phyloP scores from a whole-genome alignment of 2,888 invertebrate species.

The Lasioglossum marginatum region DNA sequence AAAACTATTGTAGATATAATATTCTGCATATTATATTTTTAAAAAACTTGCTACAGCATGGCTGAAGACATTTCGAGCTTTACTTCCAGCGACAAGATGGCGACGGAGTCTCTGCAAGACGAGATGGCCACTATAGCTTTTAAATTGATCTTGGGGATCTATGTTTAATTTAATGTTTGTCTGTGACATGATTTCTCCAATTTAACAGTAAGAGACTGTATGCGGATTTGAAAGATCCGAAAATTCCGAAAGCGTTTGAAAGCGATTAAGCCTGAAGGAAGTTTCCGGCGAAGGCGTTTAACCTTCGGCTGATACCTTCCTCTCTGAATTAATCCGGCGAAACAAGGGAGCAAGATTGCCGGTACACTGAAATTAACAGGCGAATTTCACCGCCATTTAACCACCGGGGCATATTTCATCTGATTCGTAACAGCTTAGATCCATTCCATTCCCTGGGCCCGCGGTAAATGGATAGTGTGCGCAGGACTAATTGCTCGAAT shows the following conservation, averaged over 20 bases:
- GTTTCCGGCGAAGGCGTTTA: neutral
- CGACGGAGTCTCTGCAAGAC: neutral
- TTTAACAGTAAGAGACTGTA: neutral
- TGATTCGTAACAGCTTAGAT: neutral
- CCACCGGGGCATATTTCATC: slow-evolving; percentile 2
- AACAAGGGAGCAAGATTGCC: slow-evolving; percentile 4
- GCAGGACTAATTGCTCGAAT: slow-evolving; percentile 6
- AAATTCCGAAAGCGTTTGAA: neutral
- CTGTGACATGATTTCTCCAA: neutral
- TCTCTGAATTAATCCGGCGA: neutral
- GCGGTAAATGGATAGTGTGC: slow-evolving; percentile 10
- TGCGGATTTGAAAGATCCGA: no score
- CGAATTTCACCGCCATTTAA: slow-evolving; percentile 9
- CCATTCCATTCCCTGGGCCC: neutral
- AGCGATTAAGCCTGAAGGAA: neutral
- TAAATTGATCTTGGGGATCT: neutral
- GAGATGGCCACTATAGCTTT: neutral
- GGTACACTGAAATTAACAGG: slow-evolving; percentile 10
- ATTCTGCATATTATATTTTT: no score
- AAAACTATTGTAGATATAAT: no score
- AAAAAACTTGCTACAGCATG: neutral
- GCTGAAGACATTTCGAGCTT: neutral
- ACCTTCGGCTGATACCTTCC: neutral
- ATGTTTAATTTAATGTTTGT: neutral
- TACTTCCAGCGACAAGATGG: neutral